Evolutionary conservation across 2,797 vertebrate genomes (phyloP), one percentile per base, ranked within the genome.

Genomic region (Geotrypetes seraphini): DNA sequence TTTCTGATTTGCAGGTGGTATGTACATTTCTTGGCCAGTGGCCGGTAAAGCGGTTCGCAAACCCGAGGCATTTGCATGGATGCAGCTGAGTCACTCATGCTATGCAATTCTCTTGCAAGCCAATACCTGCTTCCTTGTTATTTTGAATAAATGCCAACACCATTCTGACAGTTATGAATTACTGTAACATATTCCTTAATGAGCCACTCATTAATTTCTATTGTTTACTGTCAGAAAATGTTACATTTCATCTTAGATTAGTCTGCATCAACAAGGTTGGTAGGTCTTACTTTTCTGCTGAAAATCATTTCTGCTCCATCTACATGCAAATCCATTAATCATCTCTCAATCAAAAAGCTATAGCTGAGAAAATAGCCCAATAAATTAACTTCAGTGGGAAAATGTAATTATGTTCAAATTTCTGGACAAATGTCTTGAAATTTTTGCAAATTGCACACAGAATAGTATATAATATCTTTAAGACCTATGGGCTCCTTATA

Each of bases 1-100:
- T 88, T 88, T 87, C 78, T 86, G 90, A 91, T 90, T 91, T 88
- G 84, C 82, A 89, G 87, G 92, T 93, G 88, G 89, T 88, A 87
- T 85, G 84, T 83, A 79, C 86, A 75, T 81, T 81, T 83, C 83
- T 78, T 85, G 64, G 83, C 82, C 91, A 75, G 79, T 85, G 86
- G 85, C 82, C 80, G 78, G 78, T 70, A 67, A 83, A 77, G 70
- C 66, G 63, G 69, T 85, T 83, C 83, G 68, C 56, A 79, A 79
- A 84, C 73, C 72, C 39, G 63, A 80, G 79, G 65, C 68, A 50
- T 73, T 71, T 81, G 78, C 57, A 61, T 74, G 60, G 71, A 84
- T 75, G 77, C 66, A 72, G 66, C 57, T 35, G 52, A 50, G 73
- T 63, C 47, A 46, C 63, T 72, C 53, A 47, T 48, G 47, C 60